Evolutionary conservation across 1,140 invertebrate species (phyloP), one percentile per base, ranked within the genome.

Genomic region (Oncopodura yosiiana): DNA sequence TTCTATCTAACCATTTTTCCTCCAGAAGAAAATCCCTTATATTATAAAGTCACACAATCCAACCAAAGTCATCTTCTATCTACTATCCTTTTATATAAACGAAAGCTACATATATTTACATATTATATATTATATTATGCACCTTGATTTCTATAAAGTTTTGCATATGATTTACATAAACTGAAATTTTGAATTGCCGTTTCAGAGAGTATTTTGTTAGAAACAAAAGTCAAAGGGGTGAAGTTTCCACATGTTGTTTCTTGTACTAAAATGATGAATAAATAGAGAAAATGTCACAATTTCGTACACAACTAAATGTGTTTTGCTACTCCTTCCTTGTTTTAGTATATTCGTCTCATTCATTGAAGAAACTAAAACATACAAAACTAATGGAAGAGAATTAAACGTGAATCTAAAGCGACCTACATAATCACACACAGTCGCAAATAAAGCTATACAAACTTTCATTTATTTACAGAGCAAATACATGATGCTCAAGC

Each of bases 101-200:
- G 30, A 34, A 14, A 34, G 14, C 30, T 14, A 34, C 30, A 14
- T 6, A 14, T 34, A 34, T 8, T 14, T 34, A 14, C 30, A 14
- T 8, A 14, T 8, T 6, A 34, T 8, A 34, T 14, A 14, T 34
- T 8, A 34, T 8, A 34, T 27, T 32, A 46, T 46, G 21, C 44
- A 30, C 30, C 44, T 30, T 30, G 27, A 23, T 19, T 30, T 30
- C 44, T 27, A 46, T 30, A 46, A 46, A 46, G n/a, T n/a, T n/a
- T n/a, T n/a, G n/a, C n/a, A n/a, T n/a, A n/a, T n/a, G n/a, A n/a
- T n/a, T n/a, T n/a, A n/a, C n/a, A n/a, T n/a, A n/a, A n/a, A n/a
- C n/a, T n/a, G n/a, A n/a, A n/a, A n/a, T n/a, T n/a, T n/a, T n/a
- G n/a, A n/a, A n/a, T n/a, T n/a, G n/a, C n/a, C n/a, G n/a, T n/a